Percentiles rank a stretch among this genome's conserved stretches.
Evolutionary conservation across 1,140 invertebrate species (phyloP).

Genomic region (Pomacea maculata): DNA sequence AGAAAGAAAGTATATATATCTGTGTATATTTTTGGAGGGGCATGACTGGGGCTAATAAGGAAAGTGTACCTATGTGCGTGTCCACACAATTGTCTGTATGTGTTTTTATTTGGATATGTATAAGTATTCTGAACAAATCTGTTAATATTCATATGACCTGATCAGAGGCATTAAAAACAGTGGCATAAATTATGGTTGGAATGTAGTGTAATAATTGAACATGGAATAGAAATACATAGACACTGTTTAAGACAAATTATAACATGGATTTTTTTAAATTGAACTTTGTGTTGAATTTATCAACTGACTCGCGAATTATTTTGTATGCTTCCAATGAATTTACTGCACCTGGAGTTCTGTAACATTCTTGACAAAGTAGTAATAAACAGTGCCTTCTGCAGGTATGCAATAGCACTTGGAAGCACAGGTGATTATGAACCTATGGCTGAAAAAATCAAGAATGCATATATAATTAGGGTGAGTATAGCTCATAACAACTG

Average conservation of each 20-base stretch:
- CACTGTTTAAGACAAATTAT: neutral
- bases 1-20: too few species aligned
- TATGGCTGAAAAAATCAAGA: conserved; percentile 76
- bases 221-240: neutral
- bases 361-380: neutral
- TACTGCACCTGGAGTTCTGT: neutral
- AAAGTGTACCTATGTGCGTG: too few species aligned
- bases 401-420: conserved; percentile 77
- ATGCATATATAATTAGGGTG: conserved; percentile 74
- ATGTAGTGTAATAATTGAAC: too few species aligned
- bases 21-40: too few species aligned
- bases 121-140: too few species aligned
- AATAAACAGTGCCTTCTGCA: conserved; percentile 25
- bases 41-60: too few species aligned
- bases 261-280: neutral
- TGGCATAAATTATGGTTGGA: too few species aligned
- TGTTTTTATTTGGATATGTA: too few species aligned
- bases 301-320: neutral
- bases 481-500: conserved; percentile 15
- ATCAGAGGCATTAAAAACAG: too few species aligned
- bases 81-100: too few species aligned
- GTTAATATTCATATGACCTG: too few species aligned
- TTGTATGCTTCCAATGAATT: neutral
- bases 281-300: neutral
- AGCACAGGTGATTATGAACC: conserved; percentile 71